Conservation (phyloP, 2,113 vertebrate species). For the Zootoca vivipara region DNA sequence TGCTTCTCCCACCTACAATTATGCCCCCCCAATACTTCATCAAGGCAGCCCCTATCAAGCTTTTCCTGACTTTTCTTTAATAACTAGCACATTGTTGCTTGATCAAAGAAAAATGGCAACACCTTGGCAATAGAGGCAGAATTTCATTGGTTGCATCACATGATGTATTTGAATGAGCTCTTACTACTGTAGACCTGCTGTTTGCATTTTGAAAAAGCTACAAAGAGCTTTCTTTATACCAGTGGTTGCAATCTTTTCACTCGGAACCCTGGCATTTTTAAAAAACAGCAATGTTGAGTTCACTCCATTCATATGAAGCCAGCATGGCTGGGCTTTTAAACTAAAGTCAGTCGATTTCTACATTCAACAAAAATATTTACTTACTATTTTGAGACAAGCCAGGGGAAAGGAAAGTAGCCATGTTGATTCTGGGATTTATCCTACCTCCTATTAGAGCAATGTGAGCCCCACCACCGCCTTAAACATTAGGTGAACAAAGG, state of each 20-base stretch:
- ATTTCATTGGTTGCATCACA: not conserved
- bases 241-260: not conserved
- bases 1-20: not conserved
- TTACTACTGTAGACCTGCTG: not conserved
- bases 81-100: not conserved
- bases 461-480: not conserved
- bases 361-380: slow-evolving; percentile 9
- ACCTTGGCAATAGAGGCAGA: not conserved
- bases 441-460: not conserved
- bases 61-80: not conserved
- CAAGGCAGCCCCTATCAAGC: not conserved
- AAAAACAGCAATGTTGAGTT: not conserved
- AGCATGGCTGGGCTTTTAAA: slow-evolving; percentile 15
- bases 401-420: not conserved
- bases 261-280: not conserved
- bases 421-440: not conserved
- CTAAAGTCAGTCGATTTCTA: slow-evolving; percentile 3
- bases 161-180: not conserved
- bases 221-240: slow-evolving; percentile 2
- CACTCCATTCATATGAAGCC: not conserved
- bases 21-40: not conserved
- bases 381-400: slow-evolving; percentile 3
- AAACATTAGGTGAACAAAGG: slow-evolving; percentile 52
- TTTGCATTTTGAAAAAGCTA: not conserved
- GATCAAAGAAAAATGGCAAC: not conserved